These are phyloP conservation scores for Brachyopa scutellaris DNA, from an alignment of 2,888 invertebrate species.

Conservation along the genomic window DNA sequence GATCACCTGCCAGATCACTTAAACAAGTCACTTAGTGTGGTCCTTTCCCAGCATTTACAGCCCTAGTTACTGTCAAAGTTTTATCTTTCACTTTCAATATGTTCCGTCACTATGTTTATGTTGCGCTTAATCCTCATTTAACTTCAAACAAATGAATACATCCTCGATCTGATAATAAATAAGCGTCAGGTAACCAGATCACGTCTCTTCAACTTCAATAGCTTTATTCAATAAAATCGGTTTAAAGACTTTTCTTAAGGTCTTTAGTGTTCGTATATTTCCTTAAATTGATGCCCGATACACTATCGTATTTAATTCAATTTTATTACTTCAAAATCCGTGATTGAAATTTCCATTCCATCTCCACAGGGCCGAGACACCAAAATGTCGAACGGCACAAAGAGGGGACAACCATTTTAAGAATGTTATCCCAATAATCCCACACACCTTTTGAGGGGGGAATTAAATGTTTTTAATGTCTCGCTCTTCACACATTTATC, in stretches of 20 bases:
- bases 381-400: neutral
- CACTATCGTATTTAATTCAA: slow-evolving; percentile 15
- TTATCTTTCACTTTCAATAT: too few relatives aligned
- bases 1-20: too few relatives aligned
- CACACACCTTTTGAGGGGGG: slow-evolving; percentile 24
- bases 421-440: slow-evolving; percentile 51
- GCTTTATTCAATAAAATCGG: neutral
- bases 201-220: too few relatives aligned
- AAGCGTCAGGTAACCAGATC: slow-evolving; percentile 7
- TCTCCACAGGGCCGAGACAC: too few relatives aligned
- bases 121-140: too few relatives aligned
- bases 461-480: slow-evolving; percentile 16
- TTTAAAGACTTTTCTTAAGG: slow-evolving; percentile 16
- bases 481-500: slow-evolving; percentile 27
- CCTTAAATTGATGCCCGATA: neutral
- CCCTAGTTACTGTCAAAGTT: too few relatives aligned
- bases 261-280: neutral
- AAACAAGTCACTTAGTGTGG: too few relatives aligned
- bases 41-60: too few relatives aligned
- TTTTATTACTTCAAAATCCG: slow-evolving; percentile 28
- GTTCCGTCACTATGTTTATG: too few relatives aligned
- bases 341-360: slow-evolving; percentile 41
- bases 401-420: neutral
- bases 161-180: too few relatives aligned
- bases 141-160: too few relatives aligned